Conservation (phyloP, 1,140 invertebrate genomes). For the Metopolophium dirhodum region DNA sequence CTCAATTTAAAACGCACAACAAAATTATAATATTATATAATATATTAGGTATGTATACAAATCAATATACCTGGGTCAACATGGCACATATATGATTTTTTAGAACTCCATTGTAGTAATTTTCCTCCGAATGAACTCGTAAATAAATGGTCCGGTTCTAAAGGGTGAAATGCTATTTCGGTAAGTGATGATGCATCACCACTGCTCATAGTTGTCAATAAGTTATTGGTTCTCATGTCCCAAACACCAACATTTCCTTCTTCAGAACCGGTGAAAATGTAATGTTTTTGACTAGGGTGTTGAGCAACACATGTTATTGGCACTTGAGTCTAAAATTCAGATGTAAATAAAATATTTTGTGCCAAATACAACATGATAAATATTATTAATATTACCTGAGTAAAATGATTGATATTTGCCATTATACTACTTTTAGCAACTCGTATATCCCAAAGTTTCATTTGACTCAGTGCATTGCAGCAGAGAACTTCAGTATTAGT, state of each 20-base stretch:
- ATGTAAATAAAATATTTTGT: background rate
- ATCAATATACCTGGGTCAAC: background rate
- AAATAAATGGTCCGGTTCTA: slow-evolving; percentile 50
- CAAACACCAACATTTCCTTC: slow-evolving; percentile 51
- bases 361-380: background rate
- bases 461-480: slow-evolving; percentile 39
- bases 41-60: background rate
- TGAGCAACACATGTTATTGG: slow-evolving; percentile 53
- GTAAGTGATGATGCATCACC: slow-evolving; percentile 37
- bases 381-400: slow-evolving; percentile 31
- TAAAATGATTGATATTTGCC: slow-evolving; percentile 28
- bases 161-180: slow-evolving; percentile 38
- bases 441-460: slow-evolving; percentile 52
- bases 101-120: slow-evolving; percentile 52
- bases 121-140: slow-evolving; percentile 46
- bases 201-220: slow-evolving; percentile 42
- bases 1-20: background rate
- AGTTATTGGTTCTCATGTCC: slow-evolving; percentile 40
- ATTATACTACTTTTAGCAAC: slow-evolving; percentile 15
- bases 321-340: slow-evolving; percentile 29
- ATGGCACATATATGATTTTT: slow-evolving; percentile 41
- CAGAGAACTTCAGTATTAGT: slow-evolving; percentile 38
- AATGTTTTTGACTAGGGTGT: slow-evolving; percentile 55
- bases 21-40: background rate
- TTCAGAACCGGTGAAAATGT: slow-evolving; percentile 52